Percentiles rank a stretch among this genome's conserved stretches.
Conservation (phyloP, 2,797 vertebrate genomes). For the Poeciliopsis paucimaculata region DNA sequence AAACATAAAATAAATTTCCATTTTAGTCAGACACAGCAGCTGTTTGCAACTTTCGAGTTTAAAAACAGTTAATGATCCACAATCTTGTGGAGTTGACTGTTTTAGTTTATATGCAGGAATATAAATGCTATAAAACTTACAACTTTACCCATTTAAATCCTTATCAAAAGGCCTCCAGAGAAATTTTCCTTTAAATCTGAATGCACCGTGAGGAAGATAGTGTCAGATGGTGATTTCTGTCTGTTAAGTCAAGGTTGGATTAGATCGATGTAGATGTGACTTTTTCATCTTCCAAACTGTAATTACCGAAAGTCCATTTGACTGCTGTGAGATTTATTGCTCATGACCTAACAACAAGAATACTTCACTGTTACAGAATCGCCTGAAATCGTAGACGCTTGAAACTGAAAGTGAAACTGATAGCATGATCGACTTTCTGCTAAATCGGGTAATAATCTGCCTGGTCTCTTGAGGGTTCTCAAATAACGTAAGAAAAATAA, state of each 20-base stretch:
- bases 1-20: not conserved
- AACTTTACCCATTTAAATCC: not conserved
- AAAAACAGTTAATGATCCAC: not conserved
- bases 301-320: conserved; percentile 2
- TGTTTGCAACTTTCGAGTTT: not conserved
- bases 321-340: not conserved
- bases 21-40: not conserved
- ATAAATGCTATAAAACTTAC: not conserved
- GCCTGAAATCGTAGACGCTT: not conserved
- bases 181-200: not conserved
- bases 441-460: not conserved
- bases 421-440: not conserved
- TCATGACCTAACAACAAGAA: not conserved
- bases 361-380: not conserved
- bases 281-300: conserved; percentile 1
- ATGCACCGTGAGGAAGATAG: not conserved
- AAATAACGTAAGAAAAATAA: not conserved
- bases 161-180: not conserved
- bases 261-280: not conserved
- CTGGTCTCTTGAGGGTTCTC: not conserved
- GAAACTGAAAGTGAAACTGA: not conserved
- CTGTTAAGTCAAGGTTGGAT: not conserved
- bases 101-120: not conserved
- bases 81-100: not conserved
- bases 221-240: not conserved